Base-by-base conservation (phyloP, 2,888 invertebrate species). In the Lasioglossum leucozonium region DNA sequence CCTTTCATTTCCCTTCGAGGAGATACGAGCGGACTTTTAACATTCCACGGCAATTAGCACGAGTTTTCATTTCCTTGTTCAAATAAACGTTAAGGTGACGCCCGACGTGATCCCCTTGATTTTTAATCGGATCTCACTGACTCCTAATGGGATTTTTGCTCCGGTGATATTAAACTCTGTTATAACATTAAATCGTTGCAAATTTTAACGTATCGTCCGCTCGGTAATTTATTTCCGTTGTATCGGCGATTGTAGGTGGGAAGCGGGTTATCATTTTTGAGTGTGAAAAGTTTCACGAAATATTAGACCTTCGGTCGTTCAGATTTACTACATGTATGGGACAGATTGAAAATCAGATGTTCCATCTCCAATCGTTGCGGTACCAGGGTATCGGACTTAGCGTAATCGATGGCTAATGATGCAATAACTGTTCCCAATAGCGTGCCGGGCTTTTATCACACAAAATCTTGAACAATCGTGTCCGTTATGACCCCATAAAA, bases 1-100 rank as follows among this genome's bases (percentile, higher is more conserved):
- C 40, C n/a, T 77, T 82, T 67, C 69, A 77, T 77, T 77, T 72
- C 71, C 37, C 65, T 40, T 69, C 40, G 69, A 40, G n/a, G 40
- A 40, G n/a, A 22, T n/a, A 22, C 69, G 69, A n/a, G n/a, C 11
- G 22, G 40, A 40, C 37, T n/a, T 69, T 26, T 40, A 37, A 69
- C 40, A 11, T 37, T 40, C 37, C 40, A n/a, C 69, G n/a, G 69
- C 13, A 40, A 40, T 69, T 69, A 69, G 10, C 37, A 4, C 10
- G 37, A 37, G 67, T 37, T 67, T 67, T 37, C 37, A 67, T 67
- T 67, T 67, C 67, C 67, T 37, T 37, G 67, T 67, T 69, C 40
- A 22, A 69, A 40, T 69, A 69, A 40, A 40, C n/a, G 69, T 40
- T 37, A 40, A 69, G 69, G 11, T 5, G 40, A 69, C n/a, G 5